Evolutionary conservation across 2,888 invertebrate genomes (phyloP), one percentile per base, ranked within the genome.

Genomic region (Agrotis puta): DNA sequence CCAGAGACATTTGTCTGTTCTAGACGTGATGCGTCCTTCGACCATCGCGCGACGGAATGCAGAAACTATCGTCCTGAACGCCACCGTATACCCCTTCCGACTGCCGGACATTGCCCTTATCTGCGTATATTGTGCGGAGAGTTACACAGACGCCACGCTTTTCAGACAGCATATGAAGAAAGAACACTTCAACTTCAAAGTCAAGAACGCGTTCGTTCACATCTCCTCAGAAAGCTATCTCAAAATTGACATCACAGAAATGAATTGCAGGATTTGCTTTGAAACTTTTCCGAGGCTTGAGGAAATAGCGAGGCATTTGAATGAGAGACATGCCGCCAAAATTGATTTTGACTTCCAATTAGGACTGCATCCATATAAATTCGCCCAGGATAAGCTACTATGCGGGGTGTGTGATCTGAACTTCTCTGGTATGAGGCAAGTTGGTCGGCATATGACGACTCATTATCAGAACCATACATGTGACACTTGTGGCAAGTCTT

Each of bases 401-500:
- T 95, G 94, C 67, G 91, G 92, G 0, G 87, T 94, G 16, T 95
- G 95, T 78, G 85, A 87, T 22, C 65, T 85, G 0, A 93, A 94
- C 73, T 88, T 90, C 0, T 83, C 92, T 0, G 91, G 92, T 24
- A 72, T 95, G 24, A 86, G 94, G 11, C 92, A 93, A 59, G 80
- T 95, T 2, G 93, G 94, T 68, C 88, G 94, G 3, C 95, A 95
- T 76, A 93, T 93, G 1, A 91, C 93, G 56, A 83, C 89, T 0
- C 95, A 95, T 68, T 95, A 93, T 74, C 81, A 89, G 1, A 93
- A 92, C 51, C 93, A 88, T 77, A 94, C 94, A 0, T 95, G 95
- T 66, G 95, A 95, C 11, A 87, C 90, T 3, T 95, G 95, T 58
- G 95, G 95, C 0, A 94, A 94, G 67, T 92, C 92, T 0, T 95